Evolutionary conservation across 2,888 invertebrate genomes (phyloP).

Genomic region (Galerucella calmariensis): DNA sequence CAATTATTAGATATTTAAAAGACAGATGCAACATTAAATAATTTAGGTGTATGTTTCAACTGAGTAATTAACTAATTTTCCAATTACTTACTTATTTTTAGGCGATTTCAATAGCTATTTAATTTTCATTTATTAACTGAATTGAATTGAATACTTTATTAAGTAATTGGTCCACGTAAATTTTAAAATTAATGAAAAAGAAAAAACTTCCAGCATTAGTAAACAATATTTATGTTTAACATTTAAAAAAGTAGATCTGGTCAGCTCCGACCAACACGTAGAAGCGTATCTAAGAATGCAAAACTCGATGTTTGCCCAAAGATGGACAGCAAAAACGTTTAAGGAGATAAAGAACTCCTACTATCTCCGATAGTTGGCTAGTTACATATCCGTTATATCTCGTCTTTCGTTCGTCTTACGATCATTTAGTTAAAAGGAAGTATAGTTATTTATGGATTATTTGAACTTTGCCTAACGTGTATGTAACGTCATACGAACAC

Average conservation of each 20-base stretch:
- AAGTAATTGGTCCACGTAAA: too few relatives aligned
- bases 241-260: slow-evolving; percentile 40
- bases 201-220: too few relatives aligned
- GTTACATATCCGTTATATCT: slow-evolving; percentile 46
- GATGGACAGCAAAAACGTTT: slow-evolving; percentile 43
- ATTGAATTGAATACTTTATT: too few relatives aligned
- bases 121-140: slow-evolving; percentile 29
- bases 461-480: slow-evolving; percentile 51
- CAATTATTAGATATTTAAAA: slow-evolving; percentile 46
- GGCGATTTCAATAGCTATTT: slow-evolving; percentile 23
- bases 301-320: slow-evolving; percentile 43
- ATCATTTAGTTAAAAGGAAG: slow-evolving; percentile 47
- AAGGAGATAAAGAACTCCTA: slow-evolving; percentile 52
- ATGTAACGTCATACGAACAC: slow-evolving; percentile 36
- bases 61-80: slow-evolving; percentile 49
- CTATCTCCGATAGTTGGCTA: slow-evolving; percentile 44
- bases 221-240: neutral
- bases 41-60: slow-evolving; percentile 34
- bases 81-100: slow-evolving; percentile 46
- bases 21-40: slow-evolving; percentile 44
- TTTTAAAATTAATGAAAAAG: too few relatives aligned
- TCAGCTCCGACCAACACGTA: slow-evolving; percentile 42
- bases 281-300: slow-evolving; percentile 38
- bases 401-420: slow-evolving; percentile 28
- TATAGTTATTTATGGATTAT: slow-evolving; percentile 53